Conservation (phyloP, 2,797 vertebrate species). For the Setipinna tenuifilis region DNA sequence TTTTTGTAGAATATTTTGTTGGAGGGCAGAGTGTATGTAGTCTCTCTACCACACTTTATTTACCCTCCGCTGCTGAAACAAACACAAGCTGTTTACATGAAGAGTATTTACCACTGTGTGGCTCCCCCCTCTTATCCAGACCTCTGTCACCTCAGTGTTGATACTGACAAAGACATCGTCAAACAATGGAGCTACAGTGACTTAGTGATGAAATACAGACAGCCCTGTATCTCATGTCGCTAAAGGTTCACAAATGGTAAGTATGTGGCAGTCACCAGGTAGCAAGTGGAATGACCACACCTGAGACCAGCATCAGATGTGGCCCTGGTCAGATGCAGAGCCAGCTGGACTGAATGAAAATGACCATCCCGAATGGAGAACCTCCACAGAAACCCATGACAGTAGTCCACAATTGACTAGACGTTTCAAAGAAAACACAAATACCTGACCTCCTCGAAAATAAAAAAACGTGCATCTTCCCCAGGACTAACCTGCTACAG, state of each 20-base stretch:
- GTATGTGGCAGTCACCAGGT: neutral
- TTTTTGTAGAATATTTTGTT: too few species aligned
- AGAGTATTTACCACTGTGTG: neutral
- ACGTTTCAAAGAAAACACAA: too few species aligned
- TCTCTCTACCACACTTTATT: neutral
- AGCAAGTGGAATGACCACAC: neutral
- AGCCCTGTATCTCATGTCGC: neutral
- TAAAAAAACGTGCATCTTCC: too few species aligned
- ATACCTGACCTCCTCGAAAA: too few species aligned
- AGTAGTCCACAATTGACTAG: neutral
- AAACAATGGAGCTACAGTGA: neutral
- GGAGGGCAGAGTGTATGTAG: neutral
- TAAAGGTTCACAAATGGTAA: neutral
- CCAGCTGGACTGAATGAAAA: too few species aligned
- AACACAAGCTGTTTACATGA: neutral
- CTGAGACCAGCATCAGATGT: neutral
- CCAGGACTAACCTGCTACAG: too few species aligned
- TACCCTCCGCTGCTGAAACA: neutral
- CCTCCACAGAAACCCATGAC: neutral
- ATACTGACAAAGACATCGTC: neutral
- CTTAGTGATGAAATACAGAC: neutral
- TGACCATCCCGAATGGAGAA: too few species aligned
- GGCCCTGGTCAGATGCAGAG: neutral
- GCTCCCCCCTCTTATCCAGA: neutral
- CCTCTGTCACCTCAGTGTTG: neutral